Percentiles rank a stretch among this genome's conserved stretches.
Conservation (phyloP, 2,797 vertebrate genomes). For the Eutrigla gurnardus region DNA sequence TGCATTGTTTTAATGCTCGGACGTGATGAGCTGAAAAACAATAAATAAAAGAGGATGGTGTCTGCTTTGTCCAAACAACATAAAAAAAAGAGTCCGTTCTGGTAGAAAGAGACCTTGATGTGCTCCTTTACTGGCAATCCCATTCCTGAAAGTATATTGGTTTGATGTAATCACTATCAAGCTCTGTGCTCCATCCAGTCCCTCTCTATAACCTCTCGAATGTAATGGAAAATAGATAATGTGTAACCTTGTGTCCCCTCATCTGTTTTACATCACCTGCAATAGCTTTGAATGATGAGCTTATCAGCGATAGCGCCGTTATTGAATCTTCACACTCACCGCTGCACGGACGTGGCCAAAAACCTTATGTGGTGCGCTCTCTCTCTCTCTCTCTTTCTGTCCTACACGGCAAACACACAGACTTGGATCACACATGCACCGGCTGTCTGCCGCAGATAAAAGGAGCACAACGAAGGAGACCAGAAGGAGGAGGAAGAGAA, state of each 20-base stretch:
- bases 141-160: conserved; percentile 47
- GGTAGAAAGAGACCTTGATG: conserved; percentile 49
- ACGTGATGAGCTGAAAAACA: conserved; percentile 13
- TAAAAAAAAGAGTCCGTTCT: conserved; percentile 12
- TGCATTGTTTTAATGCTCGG: neutral
- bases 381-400: neutral
- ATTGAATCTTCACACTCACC: conserved; percentile 38
- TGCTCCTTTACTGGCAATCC: conserved; percentile 40
- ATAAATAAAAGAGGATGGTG: conserved; percentile 15
- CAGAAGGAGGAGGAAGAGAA: conserved; percentile 23
- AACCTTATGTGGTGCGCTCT: neutral
- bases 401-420: conserved; percentile 8
- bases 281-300: conserved; percentile 74
- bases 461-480: conserved; percentile 29
- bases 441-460: conserved; percentile 53
- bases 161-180: conserved; percentile 62
- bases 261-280: conserved; percentile 75
- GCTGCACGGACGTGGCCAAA: conserved; percentile 8
- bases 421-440: conserved; percentile 24
- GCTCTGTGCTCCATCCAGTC: conserved; percentile 35
- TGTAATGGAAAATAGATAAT: conserved; percentile 71
- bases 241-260: conserved; percentile 64
- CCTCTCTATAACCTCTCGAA: conserved; percentile 60
- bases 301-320: conserved; percentile 57
- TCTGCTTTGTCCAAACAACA: conserved; percentile 9